Percentiles rank a stretch among this genome's conserved stretches.
Evolutionary conservation across 1,140 invertebrate species (phyloP).

Genomic region (Metopolophium dirhodum): DNA sequence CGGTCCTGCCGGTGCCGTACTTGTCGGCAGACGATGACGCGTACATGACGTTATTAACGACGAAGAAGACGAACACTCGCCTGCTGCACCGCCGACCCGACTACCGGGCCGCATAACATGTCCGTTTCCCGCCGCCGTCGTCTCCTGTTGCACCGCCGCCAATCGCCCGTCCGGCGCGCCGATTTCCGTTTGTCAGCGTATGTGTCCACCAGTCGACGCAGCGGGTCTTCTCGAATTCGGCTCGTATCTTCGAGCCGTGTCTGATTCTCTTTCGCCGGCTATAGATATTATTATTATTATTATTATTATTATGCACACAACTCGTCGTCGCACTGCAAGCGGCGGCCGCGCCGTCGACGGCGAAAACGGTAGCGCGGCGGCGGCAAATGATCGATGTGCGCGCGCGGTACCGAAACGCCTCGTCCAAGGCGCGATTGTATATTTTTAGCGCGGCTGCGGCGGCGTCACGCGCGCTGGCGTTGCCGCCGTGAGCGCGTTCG

Average conservation of each 20-base stretch:
- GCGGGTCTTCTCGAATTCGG: background rate
- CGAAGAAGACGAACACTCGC: background rate
- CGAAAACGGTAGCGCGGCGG: conserved; percentile 4
- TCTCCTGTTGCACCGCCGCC: background rate
- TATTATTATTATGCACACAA: conserved; percentile 38
- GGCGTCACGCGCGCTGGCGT: conserved; percentile 22
- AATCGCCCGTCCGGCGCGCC: background rate
- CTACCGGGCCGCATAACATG: conserved; percentile 33
- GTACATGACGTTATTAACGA: conserved; percentile 37
- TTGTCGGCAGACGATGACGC: conserved; percentile 40
- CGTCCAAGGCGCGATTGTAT: conserved; percentile 1
- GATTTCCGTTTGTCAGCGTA: background rate
- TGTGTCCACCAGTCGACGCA: background rate
- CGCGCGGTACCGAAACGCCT: conserved; percentile 28
- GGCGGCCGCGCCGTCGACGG: conserved; percentile 29
- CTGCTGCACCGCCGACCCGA: background rate
- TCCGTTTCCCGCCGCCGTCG: conserved; percentile 33
- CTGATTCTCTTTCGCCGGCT: background rate
- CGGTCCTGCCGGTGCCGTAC: conserved; percentile 31
- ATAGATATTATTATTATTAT: conserved; percentile 14
- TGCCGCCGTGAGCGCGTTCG: background rate
- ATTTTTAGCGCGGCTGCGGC: conserved; percentile 47
- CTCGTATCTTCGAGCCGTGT: background rate
- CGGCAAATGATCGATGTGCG: conserved; percentile 47
- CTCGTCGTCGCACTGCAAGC: background rate